A percentile compares a stretch with the other conserved stretches of the same genome.
phyloP scores from a whole-genome alignment of 2,888 invertebrate genomes.

The Acronicta alni region DNA sequence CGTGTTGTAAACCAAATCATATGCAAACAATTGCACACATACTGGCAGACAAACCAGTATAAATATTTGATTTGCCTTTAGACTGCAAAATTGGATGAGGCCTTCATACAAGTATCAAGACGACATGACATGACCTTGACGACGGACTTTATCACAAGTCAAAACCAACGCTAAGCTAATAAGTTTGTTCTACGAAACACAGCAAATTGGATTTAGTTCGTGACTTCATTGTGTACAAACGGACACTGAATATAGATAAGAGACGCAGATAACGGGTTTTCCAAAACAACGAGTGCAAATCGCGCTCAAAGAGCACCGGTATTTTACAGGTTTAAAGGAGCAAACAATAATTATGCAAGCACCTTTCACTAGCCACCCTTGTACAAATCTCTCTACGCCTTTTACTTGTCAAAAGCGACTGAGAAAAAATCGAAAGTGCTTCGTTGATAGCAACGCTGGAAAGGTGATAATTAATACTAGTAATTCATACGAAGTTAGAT shows the following conservation, averaged over 20 bases:
- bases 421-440: slow-evolving; percentile 70
- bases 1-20: slow-evolving; percentile 17
- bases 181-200: slow-evolving; percentile 49
- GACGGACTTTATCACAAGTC: slow-evolving; percentile 27
- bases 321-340: slow-evolving; percentile 57
- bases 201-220: slow-evolving; percentile 63
- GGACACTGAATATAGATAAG: slow-evolving; percentile 59
- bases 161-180: slow-evolving; percentile 54
- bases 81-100: slow-evolving; percentile 17
- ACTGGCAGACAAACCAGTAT: neutral
- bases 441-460: slow-evolving; percentile 61
- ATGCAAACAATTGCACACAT: too few species aligned
- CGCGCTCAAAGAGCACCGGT: slow-evolving; percentile 22
- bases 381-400: slow-evolving; percentile 64
- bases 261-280: slow-evolving; percentile 45
- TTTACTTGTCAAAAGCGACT: slow-evolving; percentile 66
- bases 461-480: slow-evolving; percentile 75
- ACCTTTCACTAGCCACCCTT: slow-evolving; percentile 71
- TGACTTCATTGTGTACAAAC: slow-evolving; percentile 74
- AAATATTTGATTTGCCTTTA: slow-evolving; percentile 14
- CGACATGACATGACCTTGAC: slow-evolving; percentile 35
- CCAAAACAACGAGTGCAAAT: slow-evolving; percentile 19
- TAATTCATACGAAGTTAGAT: slow-evolving; percentile 62
- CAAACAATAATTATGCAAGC: slow-evolving; percentile 64
- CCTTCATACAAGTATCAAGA: slow-evolving; percentile 11